phyloP scores from a whole-genome alignment of 2,113 vertebrate genomes.

The Rhinogobius similis region DNA sequence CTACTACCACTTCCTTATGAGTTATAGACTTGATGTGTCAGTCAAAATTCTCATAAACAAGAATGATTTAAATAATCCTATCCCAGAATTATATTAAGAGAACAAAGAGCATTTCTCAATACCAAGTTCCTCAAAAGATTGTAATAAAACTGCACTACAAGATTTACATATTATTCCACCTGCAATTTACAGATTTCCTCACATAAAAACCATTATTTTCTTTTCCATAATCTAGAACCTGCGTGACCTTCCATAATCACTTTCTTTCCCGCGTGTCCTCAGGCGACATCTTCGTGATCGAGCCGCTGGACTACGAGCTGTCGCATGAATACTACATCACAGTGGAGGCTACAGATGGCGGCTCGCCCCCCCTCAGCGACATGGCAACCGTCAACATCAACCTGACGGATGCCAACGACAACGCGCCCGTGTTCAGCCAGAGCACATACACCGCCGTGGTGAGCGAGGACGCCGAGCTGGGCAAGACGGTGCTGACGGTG shows the following conservation, averaged over 20 bases:
- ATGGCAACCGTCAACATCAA: constrained; percentile 93
- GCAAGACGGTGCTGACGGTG: constrained; percentile 86
- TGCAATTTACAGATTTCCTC: neutral
- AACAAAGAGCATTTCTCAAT: neutral
- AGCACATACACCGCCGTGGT: constrained; percentile 88
- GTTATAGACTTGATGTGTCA: no score
- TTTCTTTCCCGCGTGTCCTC: neutral
- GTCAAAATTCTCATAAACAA: no score
- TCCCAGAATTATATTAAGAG: no score
- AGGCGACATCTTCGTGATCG: constrained; percentile 92
- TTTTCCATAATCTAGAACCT: neutral
- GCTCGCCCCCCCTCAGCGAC: constrained; percentile 89
- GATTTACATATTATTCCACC: neutral
- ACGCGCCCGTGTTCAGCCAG: constrained; percentile 90
- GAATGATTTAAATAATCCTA: no score
- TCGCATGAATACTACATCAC: constrained; percentile 95
- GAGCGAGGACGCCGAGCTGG: constrained; percentile 87
- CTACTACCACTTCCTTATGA: no score
- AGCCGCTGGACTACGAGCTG: constrained; percentile 89
- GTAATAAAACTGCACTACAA: no score
- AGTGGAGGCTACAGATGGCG: constrained; percentile 91
- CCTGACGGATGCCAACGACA: constrained; percentile 94
- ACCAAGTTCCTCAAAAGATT: neutral
- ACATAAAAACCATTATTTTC: neutral
- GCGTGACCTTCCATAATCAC: neutral